Evolutionary conservation across 2,888 invertebrate species (phyloP), one percentile per base, ranked within the genome.

Genomic region (Palloptera scutellata): DNA sequence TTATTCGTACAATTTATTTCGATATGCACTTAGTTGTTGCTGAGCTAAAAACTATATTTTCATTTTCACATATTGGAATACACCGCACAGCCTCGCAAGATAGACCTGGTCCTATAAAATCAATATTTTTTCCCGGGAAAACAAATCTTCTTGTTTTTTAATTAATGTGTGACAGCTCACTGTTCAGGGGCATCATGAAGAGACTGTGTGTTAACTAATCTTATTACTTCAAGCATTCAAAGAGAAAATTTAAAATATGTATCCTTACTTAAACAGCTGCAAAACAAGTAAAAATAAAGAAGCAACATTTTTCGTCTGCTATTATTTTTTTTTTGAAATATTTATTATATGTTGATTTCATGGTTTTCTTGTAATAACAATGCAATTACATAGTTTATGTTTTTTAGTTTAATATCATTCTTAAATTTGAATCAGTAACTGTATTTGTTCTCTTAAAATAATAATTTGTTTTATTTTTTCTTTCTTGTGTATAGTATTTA

Each of bases 1-100:
- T n/a, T n/a, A n/a, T n/a, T 61, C 17, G 17, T 61, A 53, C 11
- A n/a, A 45, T 60, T 60, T 30, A 30, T 45, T 19, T 45, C 55
- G 8, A 40, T 55, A 40, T 11, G 55, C 55, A 20, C 12, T 55
- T n/a, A 40, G 30, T 30, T 30, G 40, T 55, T 20, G 11, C 55
- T 11, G 30, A n/a, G n/a, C n/a, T n/a, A n/a, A n/a, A n/a, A n/a
- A n/a, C n/a, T n/a, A n/a, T n/a, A n/a, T n/a, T n/a, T n/a, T n/a
- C n/a, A n/a, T n/a, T n/a, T n/a, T n/a, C n/a, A n/a, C n/a, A n/a
- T n/a, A n/a, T n/a, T n/a, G n/a, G n/a, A n/a, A n/a, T n/a, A n/a
- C n/a, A n/a, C n/a, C n/a, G n/a, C n/a, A n/a, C n/a, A n/a, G n/a
- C n/a, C n/a, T n/a, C n/a, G n/a, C n/a, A n/a, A n/a, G n/a, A n/a